phyloP scores from a whole-genome alignment of 2,888 invertebrate species.

The Dynastes hyllus region DNA sequence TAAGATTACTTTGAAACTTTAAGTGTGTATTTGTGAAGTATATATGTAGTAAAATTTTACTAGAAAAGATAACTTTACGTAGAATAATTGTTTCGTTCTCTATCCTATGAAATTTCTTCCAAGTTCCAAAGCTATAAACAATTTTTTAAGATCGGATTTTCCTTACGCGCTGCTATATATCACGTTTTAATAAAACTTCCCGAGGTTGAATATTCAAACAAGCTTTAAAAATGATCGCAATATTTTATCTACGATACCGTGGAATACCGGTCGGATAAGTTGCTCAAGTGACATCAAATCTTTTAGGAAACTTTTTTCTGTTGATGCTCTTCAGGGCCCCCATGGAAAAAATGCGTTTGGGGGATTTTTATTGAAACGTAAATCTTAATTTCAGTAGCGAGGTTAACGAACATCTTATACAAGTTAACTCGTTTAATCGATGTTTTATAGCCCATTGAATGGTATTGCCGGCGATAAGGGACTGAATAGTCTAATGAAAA shows the following conservation, averaged over 20 bases:
- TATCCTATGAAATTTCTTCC: neutral
- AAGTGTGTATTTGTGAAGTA: neutral
- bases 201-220: conserved; percentile 43
- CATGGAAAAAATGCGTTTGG: conserved; percentile 11
- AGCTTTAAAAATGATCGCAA: conserved; percentile 46
- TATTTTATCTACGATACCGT: conserved; percentile 43
- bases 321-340: conserved; percentile 25
- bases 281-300: conserved; percentile 34
- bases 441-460: conserved; percentile 45
- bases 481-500: conserved; percentile 44
- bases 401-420: conserved; percentile 40
- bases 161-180: conserved; percentile 25
- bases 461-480: conserved; percentile 33
- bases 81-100: conserved; percentile 4
- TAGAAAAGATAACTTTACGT: neutral
- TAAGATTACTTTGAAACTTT: neutral
- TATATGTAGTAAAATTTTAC: neutral
- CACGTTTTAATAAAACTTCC: conserved; percentile 49
- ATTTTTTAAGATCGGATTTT: conserved; percentile 32
- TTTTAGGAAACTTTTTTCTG: conserved; percentile 32
- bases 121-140: conserved; percentile 27
- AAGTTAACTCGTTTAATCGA: conserved; percentile 44
- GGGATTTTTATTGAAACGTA: conserved; percentile 43
- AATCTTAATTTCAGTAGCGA: conserved; percentile 31
- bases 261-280: conserved; percentile 33